Percentiles rank a stretch among this genome's conserved stretches.
Evolutionary conservation across 2,797 vertebrate genomes (phyloP).

Genomic region (Megalops cyprinoides): DNA sequence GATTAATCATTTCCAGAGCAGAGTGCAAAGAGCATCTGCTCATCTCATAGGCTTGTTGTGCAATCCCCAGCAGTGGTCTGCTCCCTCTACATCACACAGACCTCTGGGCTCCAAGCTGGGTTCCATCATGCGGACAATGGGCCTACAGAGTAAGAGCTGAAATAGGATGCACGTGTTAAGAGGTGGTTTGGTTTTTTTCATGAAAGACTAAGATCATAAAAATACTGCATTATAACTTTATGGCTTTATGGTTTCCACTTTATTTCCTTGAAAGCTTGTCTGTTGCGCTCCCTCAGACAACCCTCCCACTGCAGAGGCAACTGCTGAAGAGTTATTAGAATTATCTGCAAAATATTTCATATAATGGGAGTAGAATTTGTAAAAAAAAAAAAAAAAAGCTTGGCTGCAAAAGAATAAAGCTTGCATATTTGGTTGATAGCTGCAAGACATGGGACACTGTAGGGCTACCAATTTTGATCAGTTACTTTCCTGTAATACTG

Average conservation of each 20-base stretch:
- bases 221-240: no score
- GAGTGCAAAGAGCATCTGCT: neutral
- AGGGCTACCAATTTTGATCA: neutral
- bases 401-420: neutral
- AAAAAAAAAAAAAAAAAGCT: no score
- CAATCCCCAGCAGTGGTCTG: neutral
- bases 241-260: slow-evolving; percentile 4
- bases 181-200: neutral
- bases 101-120: neutral
- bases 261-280: neutral
- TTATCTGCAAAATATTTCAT: no score
- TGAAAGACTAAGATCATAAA: neutral
- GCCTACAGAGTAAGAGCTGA: neutral
- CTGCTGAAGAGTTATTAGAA: neutral
- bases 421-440: neutral
- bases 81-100: slow-evolving; percentile 1
- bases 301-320: neutral
- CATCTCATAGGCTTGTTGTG: neutral
- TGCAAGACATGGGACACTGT: neutral
- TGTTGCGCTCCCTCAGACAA: neutral
- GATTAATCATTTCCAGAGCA: slow-evolving; percentile 9
- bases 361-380: neutral
- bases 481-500: neutral
- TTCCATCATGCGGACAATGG: neutral
- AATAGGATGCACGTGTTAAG: slow-evolving; percentile 25